phyloP scores from a whole-genome alignment of 2,888 invertebrate species.

The Chydorus sphaericus region DNA sequence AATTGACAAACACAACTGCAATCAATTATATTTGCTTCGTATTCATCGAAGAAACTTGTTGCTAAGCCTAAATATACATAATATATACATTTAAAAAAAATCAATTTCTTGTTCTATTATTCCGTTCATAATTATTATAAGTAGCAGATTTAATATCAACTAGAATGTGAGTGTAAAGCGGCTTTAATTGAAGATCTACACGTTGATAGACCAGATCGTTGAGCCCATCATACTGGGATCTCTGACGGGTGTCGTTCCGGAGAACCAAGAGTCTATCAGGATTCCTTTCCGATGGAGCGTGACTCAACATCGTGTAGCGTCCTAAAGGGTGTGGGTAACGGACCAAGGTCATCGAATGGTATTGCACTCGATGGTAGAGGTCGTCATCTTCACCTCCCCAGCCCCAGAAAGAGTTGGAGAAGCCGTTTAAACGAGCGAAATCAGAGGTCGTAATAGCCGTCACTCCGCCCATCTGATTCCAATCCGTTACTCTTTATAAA shows the following conservation, averaged over 20 bases:
- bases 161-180: conserved; percentile 24
- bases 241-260: conserved; percentile 33
- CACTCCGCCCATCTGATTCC: conserved; percentile 28
- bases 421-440: conserved; percentile 62
- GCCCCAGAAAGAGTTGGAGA: conserved; percentile 63
- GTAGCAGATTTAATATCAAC: conserved; percentile 23
- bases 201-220: conserved; percentile 35
- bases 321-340: conserved; percentile 52
- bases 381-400: conserved; percentile 87
- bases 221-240: conserved; percentile 43
- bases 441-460: conserved; percentile 58
- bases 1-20: too few species aligned
- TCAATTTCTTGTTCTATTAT: too few species aligned
- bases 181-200: conserved; percentile 20
- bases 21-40: too few species aligned
- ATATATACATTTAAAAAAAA: too few species aligned
- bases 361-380: conserved; percentile 32
- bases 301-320: conserved; percentile 49
- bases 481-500: not conserved
- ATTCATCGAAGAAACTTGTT: too few species aligned
- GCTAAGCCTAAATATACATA: too few species aligned
- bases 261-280: conserved; percentile 35
- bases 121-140: too few species aligned
- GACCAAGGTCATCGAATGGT: conserved; percentile 29
- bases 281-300: conserved; percentile 43